phyloP scores from a whole-genome alignment of 2,888 invertebrate genomes.

The Hypercompe scribonia region DNA sequence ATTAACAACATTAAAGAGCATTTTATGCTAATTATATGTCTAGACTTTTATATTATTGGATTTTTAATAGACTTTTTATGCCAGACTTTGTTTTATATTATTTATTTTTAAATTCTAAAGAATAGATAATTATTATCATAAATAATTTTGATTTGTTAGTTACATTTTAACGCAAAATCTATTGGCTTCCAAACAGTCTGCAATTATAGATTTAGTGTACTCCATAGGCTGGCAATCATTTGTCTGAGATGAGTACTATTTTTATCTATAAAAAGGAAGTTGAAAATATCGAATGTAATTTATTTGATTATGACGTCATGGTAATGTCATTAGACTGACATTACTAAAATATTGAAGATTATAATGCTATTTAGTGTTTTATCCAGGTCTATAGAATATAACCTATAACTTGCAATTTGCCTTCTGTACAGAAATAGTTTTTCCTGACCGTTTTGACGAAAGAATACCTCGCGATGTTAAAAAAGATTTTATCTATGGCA shows the following conservation, averaged over 20 bases:
- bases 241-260: not conserved
- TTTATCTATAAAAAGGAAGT: not conserved
- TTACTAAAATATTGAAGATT: not conserved
- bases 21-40: conserved; percentile 58
- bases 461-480: not conserved
- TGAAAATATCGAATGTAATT: too few species aligned
- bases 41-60: conserved; percentile 52
- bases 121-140: conserved; percentile 54
- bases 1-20: conserved; percentile 48
- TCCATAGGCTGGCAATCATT: not conserved
- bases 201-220: not conserved
- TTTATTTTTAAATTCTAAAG: conserved; percentile 53
- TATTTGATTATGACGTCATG: too few species aligned
- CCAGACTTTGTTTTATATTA: conserved; percentile 61
- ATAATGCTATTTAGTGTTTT: not conserved
- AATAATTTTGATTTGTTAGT: conserved; percentile 43
- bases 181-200: not conserved
- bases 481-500: not conserved
- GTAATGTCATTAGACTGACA: not conserved
- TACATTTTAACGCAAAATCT: conserved; percentile 13
- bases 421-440: not conserved
- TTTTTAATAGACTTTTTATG: conserved; percentile 59
- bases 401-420: not conserved
- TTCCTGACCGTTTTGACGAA: not conserved
- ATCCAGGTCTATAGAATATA: not conserved